Evolutionary conservation across 2,797 vertebrate genomes (phyloP).

Genomic region (Anguilla megastoma): DNA sequence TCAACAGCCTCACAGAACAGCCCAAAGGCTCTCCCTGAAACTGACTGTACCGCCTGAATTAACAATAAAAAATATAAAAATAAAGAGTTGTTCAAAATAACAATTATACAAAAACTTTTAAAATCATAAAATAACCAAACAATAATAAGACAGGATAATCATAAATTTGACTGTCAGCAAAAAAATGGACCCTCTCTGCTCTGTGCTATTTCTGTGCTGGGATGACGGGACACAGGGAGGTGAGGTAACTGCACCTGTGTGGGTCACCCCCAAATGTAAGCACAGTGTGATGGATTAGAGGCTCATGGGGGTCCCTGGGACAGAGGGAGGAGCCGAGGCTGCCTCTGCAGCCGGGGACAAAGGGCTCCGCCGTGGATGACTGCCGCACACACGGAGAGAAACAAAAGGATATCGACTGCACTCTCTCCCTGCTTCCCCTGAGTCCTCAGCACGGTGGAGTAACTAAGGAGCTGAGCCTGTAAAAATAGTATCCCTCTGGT

Average conservation of each 20-base stretch:
- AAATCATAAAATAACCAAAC: not conserved
- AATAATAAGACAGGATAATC: not conserved
- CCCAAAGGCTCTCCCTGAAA: too few species aligned
- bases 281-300: not conserved
- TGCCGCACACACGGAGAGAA: not conserved
- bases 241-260: too few species aligned
- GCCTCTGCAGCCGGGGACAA: not conserved
- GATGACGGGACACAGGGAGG: too few species aligned
- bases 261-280: not conserved
- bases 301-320: not conserved
- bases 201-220: too few species aligned
- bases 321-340: not conserved
- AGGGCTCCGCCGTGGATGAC: not conserved
- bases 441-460: not conserved
- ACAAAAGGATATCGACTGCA: not conserved
- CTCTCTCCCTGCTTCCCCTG: not conserved
- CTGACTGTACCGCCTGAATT: too few species aligned
- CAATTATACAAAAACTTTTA: not conserved
- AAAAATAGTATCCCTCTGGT: not conserved
- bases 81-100: not conserved
- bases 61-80: too few species aligned
- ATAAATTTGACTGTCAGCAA: constrained; percentile 2
- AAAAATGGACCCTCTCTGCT: not conserved
- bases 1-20: too few species aligned
- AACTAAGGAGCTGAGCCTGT: not conserved